These are phyloP conservation scores for Acrossocheilus fasciatus DNA, from an alignment of 2,797 vertebrate species.

Conservation along the genomic window DNA sequence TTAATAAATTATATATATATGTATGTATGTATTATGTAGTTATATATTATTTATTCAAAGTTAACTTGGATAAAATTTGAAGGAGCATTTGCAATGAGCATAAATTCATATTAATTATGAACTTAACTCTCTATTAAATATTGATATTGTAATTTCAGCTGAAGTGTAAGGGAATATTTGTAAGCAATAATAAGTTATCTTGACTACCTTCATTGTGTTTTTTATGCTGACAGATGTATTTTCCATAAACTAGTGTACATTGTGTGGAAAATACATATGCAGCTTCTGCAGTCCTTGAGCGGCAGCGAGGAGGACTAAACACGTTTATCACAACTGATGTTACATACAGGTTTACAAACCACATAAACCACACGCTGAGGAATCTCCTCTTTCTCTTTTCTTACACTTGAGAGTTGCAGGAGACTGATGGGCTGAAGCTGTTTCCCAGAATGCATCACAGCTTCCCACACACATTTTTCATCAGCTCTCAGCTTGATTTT, in stretches of 20 bases:
- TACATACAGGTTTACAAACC: slow-evolving; percentile 16
- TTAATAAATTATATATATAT: too few relatives aligned
- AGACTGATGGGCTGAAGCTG: slow-evolving; percentile 47
- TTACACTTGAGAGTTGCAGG: slow-evolving; percentile 33
- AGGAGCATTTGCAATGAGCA: too few relatives aligned
- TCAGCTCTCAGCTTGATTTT: slow-evolving; percentile 79
- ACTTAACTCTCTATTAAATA: not conserved
- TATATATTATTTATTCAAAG: too few relatives aligned
- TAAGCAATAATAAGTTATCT: not conserved
- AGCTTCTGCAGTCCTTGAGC: not conserved
- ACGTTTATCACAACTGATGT: not conserved
- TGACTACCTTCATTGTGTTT: not conserved
- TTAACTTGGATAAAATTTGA: too few relatives aligned
- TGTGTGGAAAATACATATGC: not conserved
- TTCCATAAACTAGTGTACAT: not conserved
- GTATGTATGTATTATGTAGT: too few relatives aligned
- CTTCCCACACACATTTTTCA: slow-evolving; percentile 81
- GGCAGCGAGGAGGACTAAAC: not conserved
- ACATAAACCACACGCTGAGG: slow-evolving; percentile 33
- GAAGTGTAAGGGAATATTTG: not conserved
- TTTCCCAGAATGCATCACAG: slow-evolving; percentile 60
- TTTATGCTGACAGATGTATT: not conserved
- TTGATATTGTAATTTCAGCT: not conserved
- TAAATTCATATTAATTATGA: too few relatives aligned
- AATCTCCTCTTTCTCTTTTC: slow-evolving; percentile 40